A percentile compares a stretch with the other conserved stretches of the same genome.
Conservation (phyloP, 2,888 invertebrate genomes). For the Ectemnius continuus region DNA sequence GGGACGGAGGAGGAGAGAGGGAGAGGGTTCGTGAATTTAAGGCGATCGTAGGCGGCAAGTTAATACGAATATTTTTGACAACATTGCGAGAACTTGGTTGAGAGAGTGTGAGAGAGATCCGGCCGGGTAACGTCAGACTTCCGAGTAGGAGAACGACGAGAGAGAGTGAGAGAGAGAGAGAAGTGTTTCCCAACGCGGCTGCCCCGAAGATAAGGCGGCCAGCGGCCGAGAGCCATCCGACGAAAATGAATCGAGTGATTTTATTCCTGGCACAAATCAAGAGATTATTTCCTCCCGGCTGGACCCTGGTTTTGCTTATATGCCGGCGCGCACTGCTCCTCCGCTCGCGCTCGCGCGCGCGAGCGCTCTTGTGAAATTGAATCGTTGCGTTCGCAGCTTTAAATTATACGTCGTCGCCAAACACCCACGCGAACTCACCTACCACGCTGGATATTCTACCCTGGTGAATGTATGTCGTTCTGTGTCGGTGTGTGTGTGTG, state of each 20-base stretch:
- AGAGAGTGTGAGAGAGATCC: slow-evolving; percentile 23
- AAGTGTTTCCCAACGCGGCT: slow-evolving; percentile 42
- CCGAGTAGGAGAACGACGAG: slow-evolving; percentile 28
- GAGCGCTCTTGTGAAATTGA: slow-evolving; percentile 65
- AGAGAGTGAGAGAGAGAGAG: too few species aligned
- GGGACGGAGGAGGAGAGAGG: not conserved
- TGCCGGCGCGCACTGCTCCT: slow-evolving; percentile 42
- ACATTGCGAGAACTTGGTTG: slow-evolving; percentile 47
- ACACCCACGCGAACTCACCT: slow-evolving; percentile 60
- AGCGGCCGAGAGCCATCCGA: slow-evolving; percentile 27
- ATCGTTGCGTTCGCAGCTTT: slow-evolving; percentile 63
- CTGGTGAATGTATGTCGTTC: slow-evolving; percentile 18
- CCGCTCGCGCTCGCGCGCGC: too few species aligned
- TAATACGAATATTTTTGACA: slow-evolving; percentile 53
- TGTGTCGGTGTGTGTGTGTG: not conserved
- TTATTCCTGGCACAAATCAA: slow-evolving; percentile 63
- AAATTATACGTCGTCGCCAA: slow-evolving; percentile 65
- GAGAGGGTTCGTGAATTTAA: slow-evolving; percentile 47
- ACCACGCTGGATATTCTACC: slow-evolving; percentile 54
- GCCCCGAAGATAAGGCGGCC: slow-evolving; percentile 51
- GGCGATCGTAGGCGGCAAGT: slow-evolving; percentile 41
- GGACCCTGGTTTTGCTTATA: slow-evolving; percentile 59
- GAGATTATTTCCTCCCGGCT: slow-evolving; percentile 62
- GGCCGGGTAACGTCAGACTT: slow-evolving; percentile 46
- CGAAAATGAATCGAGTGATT: slow-evolving; percentile 64